phyloP scores from a whole-genome alignment of 2,888 invertebrate genomes.

The Lypha dubia region DNA sequence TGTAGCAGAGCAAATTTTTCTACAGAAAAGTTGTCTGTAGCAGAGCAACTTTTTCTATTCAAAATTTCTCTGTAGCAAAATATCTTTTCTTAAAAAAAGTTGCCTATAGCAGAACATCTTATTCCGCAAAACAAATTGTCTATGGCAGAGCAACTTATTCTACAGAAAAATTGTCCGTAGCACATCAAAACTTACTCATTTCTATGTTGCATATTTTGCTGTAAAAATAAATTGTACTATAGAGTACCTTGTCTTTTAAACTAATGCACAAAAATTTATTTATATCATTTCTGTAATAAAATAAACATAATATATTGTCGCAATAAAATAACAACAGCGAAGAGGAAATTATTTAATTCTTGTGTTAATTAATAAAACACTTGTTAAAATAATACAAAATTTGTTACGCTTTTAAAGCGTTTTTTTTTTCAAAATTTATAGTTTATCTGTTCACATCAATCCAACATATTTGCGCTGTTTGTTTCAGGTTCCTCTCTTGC shows the following conservation, averaged over 20 bases:
- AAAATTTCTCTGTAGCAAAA: too few relatives aligned
- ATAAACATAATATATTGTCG: neutral
- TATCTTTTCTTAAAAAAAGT: too few relatives aligned
- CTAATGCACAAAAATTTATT: neutral
- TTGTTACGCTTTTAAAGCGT: neutral
- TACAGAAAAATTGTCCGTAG: too few relatives aligned
- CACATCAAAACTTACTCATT: too few relatives aligned
- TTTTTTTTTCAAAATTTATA: slow-evolving; percentile 3
- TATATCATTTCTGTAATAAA: neutral
- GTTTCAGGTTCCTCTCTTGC: slow-evolving; percentile 3
- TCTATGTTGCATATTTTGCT: too few relatives aligned
- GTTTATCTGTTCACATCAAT: slow-evolving; percentile 54
- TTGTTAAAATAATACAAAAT: slow-evolving; percentile 24
- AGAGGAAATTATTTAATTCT: slow-evolving; percentile 11
- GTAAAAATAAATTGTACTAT: too few relatives aligned
- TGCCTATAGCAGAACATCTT: too few relatives aligned
- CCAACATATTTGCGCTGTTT: neutral
- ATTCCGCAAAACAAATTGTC: too few relatives aligned
- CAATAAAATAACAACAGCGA: neutral
- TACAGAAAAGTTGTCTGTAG: neutral
- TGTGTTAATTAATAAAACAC: slow-evolving; percentile 42
- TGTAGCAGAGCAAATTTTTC: neutral
- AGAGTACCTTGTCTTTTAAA: neutral
- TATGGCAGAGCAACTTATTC: too few relatives aligned
- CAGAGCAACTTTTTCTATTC: too few relatives aligned